Conservation (phyloP, 2,888 invertebrate genomes). For the Hyalella azteca region DNA sequence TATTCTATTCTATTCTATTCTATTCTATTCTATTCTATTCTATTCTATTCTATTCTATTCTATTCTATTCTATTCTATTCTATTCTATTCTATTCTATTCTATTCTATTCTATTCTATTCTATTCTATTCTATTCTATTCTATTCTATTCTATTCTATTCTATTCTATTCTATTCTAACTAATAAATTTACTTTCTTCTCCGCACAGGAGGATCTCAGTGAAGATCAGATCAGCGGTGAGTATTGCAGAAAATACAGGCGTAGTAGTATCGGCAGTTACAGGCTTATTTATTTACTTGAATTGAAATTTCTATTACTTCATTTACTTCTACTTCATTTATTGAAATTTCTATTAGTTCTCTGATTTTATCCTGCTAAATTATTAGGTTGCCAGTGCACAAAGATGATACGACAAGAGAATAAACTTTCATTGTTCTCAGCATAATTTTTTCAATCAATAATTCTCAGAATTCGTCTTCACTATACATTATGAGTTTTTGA, state of each 20-base stretch:
- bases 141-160: not conserved
- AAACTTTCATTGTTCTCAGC: not conserved
- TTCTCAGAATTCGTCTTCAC: not conserved
- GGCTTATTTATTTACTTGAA: not conserved
- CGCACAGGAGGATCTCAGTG: conserved; percentile 35
- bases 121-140: not conserved
- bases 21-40: too few species aligned
- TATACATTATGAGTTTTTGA: not conserved
- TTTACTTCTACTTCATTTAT: not conserved
- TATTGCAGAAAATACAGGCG: not conserved
- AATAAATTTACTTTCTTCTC: not conserved
- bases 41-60: not conserved
- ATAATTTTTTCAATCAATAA: not conserved
- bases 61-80: not conserved
- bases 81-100: not conserved
- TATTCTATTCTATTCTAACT: not conserved
- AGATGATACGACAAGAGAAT: not conserved
- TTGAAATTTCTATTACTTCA: not conserved
- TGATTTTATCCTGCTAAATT: not conserved
- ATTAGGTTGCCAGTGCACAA: not conserved
- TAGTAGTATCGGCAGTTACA: not conserved
- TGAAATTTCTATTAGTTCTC: not conserved
- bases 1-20: too few species aligned
- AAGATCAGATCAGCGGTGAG: conserved; percentile 36
- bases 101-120: not conserved